Evolutionary conservation across 2,797 vertebrate species (phyloP).

Genomic region (Otus scops): DNA sequence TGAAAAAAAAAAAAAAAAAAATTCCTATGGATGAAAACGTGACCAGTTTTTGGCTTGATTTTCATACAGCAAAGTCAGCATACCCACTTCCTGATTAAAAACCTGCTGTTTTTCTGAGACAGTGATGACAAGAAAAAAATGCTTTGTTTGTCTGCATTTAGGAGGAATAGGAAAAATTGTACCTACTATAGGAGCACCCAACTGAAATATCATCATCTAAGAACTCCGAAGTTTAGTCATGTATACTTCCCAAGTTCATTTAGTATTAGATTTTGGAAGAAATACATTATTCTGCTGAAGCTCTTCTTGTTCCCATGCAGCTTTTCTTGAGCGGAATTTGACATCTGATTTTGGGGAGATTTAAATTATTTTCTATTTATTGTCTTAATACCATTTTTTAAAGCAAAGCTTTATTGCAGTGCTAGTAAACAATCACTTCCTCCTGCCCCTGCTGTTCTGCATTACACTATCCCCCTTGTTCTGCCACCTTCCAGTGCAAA

Average conservation of each 20-base stretch:
- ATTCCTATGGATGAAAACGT: background rate
- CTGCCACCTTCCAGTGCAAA: background rate
- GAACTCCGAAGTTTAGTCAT: background rate
- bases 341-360: background rate
- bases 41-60: background rate
- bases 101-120: background rate
- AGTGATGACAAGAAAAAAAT: background rate
- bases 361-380: background rate
- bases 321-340: background rate
- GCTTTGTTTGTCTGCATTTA: background rate
- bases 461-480: background rate
- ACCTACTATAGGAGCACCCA: background rate
- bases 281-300: background rate
- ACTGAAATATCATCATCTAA: background rate
- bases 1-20: background rate
- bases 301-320: background rate
- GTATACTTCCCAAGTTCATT: background rate
- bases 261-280: background rate
- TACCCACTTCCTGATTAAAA: background rate
- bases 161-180: background rate
- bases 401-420: background rate
- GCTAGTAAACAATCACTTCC: background rate
- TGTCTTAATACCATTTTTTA: background rate
- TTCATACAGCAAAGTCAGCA: background rate
- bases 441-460: background rate